Base-by-base conservation (phyloP, 2,797 vertebrate genomes). In the Enteromius thamalakanensis region DNA sequence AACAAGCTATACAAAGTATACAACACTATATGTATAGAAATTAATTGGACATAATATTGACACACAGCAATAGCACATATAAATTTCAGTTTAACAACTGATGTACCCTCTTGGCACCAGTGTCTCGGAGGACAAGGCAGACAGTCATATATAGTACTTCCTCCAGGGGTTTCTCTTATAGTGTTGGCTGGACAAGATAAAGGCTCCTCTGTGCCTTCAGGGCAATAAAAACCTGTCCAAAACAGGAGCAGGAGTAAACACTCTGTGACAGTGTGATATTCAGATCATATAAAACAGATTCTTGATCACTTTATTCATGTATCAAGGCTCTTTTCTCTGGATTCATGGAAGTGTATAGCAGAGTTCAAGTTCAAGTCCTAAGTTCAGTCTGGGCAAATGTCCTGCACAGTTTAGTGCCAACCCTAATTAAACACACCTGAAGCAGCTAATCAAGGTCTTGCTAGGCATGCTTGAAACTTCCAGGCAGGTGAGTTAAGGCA, bases 41-140 rank as follows among this genome's bases (percentile, higher is more conserved):
- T 67, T 67, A 17, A 32, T 15, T 14, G 4, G 2, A 15, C 21
- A 70, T 17, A 69, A 53, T 21, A 71, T 47, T 34, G 19, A 72
- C n/a, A 62, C 12, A 81, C 7, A 71, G 49, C 23, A 72, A 81
- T 12, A 71, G 34, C 34, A 72, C 14, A 29, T 15, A 26, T 7
- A 15, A 29, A 62, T 62, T 62, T 26, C 14, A 62, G 12, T 72
- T 29, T 12, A 64, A 23, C 4, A 4, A 17, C 58, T 23, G 60
- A 62, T 53, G 84, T 76, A 98, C 97, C 96, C 89, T 94, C 88
- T 95, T 94, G 95, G 90, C 98, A 99, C 97, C 96, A 98, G 79
- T 77, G 88, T 62, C 93, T 93, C 0, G 94, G 88, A 0, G 97
- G 96, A 70, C 97, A 99, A 32, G 93, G 90, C 74, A 93, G 89